phyloP scores from a whole-genome alignment of 2,797 vertebrate genomes.

The Rhodeus uyekii region DNA sequence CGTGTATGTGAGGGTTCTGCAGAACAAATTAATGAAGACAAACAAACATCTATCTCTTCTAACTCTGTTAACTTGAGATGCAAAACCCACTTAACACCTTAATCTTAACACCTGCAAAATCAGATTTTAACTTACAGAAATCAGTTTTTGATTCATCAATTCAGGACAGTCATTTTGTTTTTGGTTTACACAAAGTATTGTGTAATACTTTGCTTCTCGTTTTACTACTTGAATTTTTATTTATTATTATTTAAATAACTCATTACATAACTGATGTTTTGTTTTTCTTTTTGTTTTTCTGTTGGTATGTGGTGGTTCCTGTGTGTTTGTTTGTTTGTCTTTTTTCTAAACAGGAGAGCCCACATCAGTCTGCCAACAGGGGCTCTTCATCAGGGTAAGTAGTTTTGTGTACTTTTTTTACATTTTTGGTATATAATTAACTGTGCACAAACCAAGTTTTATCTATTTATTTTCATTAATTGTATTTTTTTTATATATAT shows the following conservation, averaged over 20 bases:
- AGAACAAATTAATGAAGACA: neutral
- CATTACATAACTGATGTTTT: constrained; percentile 51
- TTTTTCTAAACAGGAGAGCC: constrained; percentile 69
- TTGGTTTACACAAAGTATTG: neutral
- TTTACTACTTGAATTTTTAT: neutral
- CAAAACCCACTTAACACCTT: constrained; percentile 28
- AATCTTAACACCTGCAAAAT: constrained; percentile 35
- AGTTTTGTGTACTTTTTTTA: neutral
- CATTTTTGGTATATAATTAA: neutral
- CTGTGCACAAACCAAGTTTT: neutral
- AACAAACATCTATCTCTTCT: constrained; percentile 4
- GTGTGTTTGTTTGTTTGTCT: constrained; percentile 54
- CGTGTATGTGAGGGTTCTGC: neutral
- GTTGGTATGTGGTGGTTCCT: constrained; percentile 46
- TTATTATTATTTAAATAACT: constrained; percentile 33
- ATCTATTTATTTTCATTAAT: neutral
- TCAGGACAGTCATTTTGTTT: neutral
- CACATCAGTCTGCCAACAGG: constrained; percentile 65
- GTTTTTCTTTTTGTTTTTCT: constrained; percentile 54
- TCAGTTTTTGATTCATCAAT: constrained; percentile 14
- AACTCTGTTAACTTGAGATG: constrained; percentile 19
- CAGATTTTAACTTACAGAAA: constrained; percentile 35
- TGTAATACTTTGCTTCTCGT: neutral
- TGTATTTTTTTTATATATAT: too few species aligned
- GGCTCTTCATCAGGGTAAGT: constrained; percentile 77